These are phyloP conservation scores for Desmodus rotundus DNA, from an alignment of 2,113 vertebrate species.

Conservation along the genomic window DNA sequence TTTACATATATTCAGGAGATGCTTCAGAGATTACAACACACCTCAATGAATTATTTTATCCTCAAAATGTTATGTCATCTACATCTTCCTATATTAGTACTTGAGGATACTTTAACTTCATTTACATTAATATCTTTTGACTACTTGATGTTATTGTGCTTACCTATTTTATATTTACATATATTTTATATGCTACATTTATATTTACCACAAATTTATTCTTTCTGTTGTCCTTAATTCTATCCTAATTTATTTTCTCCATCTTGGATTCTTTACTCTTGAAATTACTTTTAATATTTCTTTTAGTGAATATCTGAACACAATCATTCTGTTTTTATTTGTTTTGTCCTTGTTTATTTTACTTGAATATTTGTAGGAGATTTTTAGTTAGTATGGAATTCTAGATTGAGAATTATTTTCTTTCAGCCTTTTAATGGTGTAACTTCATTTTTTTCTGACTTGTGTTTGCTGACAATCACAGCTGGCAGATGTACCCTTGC, in stretches of 20 bases:
- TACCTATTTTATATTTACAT: background rate
- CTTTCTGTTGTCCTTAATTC: background rate
- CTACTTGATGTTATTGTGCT: background rate
- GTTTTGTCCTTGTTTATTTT: background rate
- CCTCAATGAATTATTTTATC: background rate
- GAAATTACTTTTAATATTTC: background rate
- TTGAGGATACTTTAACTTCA: background rate
- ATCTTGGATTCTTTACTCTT: background rate
- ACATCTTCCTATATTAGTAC: background rate
- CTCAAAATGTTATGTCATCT: background rate
- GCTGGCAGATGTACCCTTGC: background rate
- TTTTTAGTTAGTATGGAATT: background rate
- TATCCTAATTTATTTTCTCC: background rate
- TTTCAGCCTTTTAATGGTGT: background rate
- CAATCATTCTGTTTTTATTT: background rate
- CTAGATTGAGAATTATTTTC: background rate
- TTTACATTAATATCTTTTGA: background rate
- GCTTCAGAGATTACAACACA: background rate
- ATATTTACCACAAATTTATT: background rate
- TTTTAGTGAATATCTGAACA: background rate
- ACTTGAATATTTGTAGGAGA: background rate
- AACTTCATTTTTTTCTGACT: background rate
- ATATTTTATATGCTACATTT: background rate
- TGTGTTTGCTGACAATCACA: background rate
- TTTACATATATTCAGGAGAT: background rate